phyloP scores from a whole-genome alignment of 2,113 vertebrate genomes.

The Herpailurus yagouaroundi region DNA sequence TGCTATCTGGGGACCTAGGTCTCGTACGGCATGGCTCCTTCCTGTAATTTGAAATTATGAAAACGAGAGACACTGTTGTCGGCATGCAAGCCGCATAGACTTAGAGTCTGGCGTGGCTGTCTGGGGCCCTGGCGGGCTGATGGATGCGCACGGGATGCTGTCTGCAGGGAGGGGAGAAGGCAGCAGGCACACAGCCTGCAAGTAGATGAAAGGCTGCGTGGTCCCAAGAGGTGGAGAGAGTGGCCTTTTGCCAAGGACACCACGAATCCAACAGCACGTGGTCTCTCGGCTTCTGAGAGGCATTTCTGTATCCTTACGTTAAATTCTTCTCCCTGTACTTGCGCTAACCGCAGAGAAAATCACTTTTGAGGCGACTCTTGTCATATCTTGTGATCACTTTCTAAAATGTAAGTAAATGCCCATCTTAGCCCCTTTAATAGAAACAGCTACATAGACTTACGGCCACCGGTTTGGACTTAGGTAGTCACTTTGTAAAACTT shows the following conservation, averaged over 20 bases:
- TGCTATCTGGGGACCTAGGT: background rate
- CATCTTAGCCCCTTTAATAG: background rate
- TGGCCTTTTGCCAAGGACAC: background rate
- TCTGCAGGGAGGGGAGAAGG: background rate
- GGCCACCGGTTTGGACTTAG: background rate
- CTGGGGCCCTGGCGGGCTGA: background rate
- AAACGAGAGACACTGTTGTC: background rate
- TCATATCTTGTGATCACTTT: background rate
- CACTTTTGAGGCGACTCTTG: background rate
- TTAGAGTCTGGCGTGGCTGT: background rate
- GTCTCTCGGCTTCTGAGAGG: background rate
- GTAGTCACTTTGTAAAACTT: background rate
- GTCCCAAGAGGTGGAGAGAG: background rate
- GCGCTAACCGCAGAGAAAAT: background rate
- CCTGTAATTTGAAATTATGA: background rate
- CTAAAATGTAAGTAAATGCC: slow-evolving; percentile 21
- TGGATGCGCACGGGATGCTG: background rate
- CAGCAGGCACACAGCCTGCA: background rate
- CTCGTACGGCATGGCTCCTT: background rate
- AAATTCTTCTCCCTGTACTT: background rate
- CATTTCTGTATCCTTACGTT: background rate
- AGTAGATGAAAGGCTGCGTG: fast-evolving
- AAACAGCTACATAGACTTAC: background rate
- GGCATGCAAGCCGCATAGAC: background rate
- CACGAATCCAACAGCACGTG: fast-evolving